Base-by-base conservation (phyloP, 2,797 vertebrate genomes). In the Chelonia mydas region DNA sequence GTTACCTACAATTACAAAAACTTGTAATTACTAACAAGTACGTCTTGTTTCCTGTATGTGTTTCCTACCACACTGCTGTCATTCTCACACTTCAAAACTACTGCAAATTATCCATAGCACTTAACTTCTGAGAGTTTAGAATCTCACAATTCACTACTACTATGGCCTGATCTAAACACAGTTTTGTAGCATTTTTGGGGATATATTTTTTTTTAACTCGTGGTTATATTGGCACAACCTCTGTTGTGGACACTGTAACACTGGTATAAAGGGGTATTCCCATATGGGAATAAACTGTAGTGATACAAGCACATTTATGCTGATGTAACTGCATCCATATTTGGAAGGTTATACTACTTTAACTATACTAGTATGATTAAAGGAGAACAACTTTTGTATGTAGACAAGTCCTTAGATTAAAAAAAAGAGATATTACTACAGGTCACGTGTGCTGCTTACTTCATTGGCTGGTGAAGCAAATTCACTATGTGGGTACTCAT, bases 151-250 rank as follows among this genome's bases (percentile, higher is more conserved):
- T 41, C 41, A 41, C 83, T 78, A 90, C 0, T 50, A 21, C 81
- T 81, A 19, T 33, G 31, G n/a, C 41, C 93, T 79, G 79, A 17
- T 50, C 53, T 57, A 28, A 95, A 83, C 53, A 89, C 65, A 87
- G 11, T 81, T 91, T 88, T 84, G 11, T 91, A 41, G 74, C 76
- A 28, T 92, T 96, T 95, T 95, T 92, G 93, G 55, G 37, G n/a
- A 3, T 21, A 11, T 16, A 47, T n/a, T 96, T 95, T 95, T 54
- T 92, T 89, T 96, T 92, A 81, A 65, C 57, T 0, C 59, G 41
- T 41, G 77, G 81, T 92, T 93, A 72, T 74, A 90, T 79, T 86
- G 86, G 54, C 91, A 11, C 33, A 78, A 28, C 85, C 88, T 51
- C 50, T 68, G 77, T 47, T 86, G 84, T 90, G 95, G 96, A 94